phyloP scores from a whole-genome alignment of 2,888 invertebrate species.

The Macrophya alboannulata region DNA sequence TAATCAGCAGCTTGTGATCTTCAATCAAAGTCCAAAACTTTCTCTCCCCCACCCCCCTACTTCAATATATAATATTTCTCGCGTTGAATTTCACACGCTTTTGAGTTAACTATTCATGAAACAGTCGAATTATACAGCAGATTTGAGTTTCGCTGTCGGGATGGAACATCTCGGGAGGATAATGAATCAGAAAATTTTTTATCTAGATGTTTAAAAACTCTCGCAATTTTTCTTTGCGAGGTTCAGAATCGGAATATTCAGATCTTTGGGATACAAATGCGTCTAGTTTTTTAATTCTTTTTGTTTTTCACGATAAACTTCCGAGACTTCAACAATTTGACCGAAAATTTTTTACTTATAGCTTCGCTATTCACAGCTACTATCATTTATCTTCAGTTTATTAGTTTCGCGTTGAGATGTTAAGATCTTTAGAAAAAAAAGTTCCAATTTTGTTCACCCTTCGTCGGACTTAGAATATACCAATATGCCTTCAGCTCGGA shows the following conservation, averaged over 20 bases:
- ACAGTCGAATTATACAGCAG: background rate
- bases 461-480: background rate
- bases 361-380: background rate
- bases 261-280: background rate
- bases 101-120: constrained; percentile 3
- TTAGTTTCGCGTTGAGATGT: background rate
- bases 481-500: background rate
- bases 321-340: background rate
- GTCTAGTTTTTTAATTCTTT: background rate
- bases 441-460: background rate
- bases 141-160: background rate
- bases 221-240: background rate
- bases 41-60: no score
- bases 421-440: constrained; percentile 15
- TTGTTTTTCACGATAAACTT: background rate
- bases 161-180: background rate
- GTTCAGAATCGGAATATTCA: background rate
- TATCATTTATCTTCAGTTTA: background rate
- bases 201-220: background rate
- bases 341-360: background rate
- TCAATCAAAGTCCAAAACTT: constrained; percentile 13
- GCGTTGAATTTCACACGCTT: constrained; percentile 1
- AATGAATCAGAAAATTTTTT: background rate
- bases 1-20: background rate
- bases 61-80: background rate